Conservation (phyloP, 2,888 invertebrate species). For the Rhamphomyia laevipes region DNA sequence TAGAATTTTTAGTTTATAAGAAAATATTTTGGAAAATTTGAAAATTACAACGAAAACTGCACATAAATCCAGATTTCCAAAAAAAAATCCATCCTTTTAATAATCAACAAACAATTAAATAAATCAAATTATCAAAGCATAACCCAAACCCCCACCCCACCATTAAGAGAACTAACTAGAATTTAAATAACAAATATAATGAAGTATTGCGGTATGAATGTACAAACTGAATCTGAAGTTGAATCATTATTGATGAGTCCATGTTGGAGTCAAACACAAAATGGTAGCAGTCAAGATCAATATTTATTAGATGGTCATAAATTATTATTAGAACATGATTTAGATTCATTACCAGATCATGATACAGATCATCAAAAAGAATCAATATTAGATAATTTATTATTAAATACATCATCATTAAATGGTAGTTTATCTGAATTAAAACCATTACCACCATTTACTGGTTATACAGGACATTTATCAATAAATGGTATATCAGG, state of each 20-base stretch:
- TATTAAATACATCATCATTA: constrained; percentile 44
- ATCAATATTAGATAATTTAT: constrained; percentile 52
- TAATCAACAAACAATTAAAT: no score
- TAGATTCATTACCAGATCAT: constrained; percentile 41
- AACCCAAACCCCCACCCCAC: no score
- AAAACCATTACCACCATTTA: constrained; percentile 77
- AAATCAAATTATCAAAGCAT: no score
- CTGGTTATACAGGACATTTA: constrained; percentile 72
- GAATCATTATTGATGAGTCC: constrained; percentile 61
- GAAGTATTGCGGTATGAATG: constrained; percentile 47
- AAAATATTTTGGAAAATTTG: no score
- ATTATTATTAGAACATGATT: constrained; percentile 45
- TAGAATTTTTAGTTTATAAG: no score
- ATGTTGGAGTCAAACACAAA: constrained; percentile 51
- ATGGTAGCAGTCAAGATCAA: constrained; percentile 38
- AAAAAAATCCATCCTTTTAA: no score
- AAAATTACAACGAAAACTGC: no score
- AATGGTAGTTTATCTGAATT: constrained; percentile 60
- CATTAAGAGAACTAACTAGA: no score
- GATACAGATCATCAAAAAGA: constrained; percentile 34
- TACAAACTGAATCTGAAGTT: constrained; percentile 44
- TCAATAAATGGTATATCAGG: constrained; percentile 82
- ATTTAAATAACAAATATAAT: constrained; percentile 25
- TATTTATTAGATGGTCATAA: constrained; percentile 45
- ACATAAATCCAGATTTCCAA: no score